These are phyloP conservation scores for Sebastes minor DNA, from an alignment of 2,797 vertebrate genomes.

Conservation along the genomic window DNA sequence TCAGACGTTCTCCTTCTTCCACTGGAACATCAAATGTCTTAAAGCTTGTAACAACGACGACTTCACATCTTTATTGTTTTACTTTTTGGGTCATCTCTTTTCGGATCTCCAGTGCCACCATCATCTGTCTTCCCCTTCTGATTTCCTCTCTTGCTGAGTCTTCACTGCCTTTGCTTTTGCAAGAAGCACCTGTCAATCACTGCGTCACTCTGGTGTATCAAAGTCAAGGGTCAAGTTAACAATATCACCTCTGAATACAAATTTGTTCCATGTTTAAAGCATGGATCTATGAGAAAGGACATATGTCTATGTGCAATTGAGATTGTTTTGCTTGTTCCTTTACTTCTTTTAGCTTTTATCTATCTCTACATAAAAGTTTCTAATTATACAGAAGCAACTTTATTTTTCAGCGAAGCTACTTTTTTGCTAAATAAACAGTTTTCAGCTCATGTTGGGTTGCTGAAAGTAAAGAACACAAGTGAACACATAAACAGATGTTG, in stretches of 20 bases:
- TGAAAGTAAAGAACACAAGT: neutral
- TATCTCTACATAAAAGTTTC: neutral
- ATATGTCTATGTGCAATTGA: neutral
- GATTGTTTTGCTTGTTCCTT: neutral
- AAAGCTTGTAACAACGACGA: neutral
- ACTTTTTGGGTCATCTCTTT: neutral
- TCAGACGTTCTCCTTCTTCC: neutral
- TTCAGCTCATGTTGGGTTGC: neutral
- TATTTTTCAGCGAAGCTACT: neutral
- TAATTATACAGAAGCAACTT: neutral
- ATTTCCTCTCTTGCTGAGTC: constrained; percentile 20
- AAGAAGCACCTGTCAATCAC: constrained; percentile 33
- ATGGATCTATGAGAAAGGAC: neutral
- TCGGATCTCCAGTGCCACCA: neutral
- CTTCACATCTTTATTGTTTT: neutral
- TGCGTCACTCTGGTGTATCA: neutral
- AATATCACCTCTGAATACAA: constrained; percentile 10
- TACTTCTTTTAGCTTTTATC: neutral
- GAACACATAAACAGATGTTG: constrained; percentile 48
- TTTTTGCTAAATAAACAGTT: neutral
- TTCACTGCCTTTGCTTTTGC: neutral
- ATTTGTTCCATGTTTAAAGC: neutral
- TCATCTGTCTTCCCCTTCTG: neutral
- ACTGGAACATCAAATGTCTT: constrained; percentile 28
- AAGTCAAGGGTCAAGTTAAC: constrained; percentile 30